Conservation (phyloP, 2,113 vertebrate genomes). For the Butorides virescens region DNA sequence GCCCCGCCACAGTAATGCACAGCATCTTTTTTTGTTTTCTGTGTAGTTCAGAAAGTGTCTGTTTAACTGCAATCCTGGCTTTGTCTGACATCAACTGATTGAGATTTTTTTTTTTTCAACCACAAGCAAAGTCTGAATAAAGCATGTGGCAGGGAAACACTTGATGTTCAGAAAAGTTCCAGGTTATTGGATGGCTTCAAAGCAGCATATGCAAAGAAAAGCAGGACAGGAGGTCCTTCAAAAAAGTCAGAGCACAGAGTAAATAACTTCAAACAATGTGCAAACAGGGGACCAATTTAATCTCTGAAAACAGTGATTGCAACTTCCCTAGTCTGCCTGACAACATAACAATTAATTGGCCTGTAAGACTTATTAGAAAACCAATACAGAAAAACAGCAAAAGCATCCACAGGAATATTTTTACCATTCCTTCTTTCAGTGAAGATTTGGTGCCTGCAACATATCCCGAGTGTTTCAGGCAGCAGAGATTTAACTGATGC, state of each 20-base stretch:
- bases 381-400: background rate
- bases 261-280: background rate
- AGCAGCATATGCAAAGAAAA: background rate
- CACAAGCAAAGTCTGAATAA: background rate
- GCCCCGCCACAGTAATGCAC: background rate
- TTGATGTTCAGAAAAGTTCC: background rate
- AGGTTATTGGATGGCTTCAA: constrained; percentile 2
- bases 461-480: background rate
- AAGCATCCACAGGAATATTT: background rate
- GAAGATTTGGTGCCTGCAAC: background rate
- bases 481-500: background rate
- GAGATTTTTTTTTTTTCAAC: background rate
- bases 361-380: background rate
- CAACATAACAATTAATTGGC: background rate
- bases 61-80: background rate
- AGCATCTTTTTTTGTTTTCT: background rate
- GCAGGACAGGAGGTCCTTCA: background rate
- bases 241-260: background rate
- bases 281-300: background rate
- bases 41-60: background rate
- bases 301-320: background rate
- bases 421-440: background rate
- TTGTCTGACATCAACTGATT: background rate
- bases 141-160: background rate
- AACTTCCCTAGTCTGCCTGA: background rate